Conservation (phyloP, 2,113 vertebrate species). For the Aleadryas rufinucha region DNA sequence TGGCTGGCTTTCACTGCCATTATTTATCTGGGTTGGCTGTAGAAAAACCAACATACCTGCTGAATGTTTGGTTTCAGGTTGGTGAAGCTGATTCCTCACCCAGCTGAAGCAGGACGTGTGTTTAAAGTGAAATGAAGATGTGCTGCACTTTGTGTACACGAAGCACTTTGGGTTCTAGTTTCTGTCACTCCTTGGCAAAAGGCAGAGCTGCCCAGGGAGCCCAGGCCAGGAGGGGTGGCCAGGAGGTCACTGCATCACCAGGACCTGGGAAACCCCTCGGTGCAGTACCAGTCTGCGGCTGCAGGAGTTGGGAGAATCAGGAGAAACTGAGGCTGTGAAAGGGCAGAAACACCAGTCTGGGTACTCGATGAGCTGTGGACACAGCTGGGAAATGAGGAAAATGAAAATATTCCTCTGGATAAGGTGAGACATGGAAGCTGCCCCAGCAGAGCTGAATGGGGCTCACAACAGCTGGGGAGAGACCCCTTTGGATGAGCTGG, state of each 20-base stretch:
- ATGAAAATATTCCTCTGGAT: not conserved
- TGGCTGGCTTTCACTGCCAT: no score
- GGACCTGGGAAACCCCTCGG: not conserved
- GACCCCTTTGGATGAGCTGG: not conserved
- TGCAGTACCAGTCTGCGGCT: not conserved
- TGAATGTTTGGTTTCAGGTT: not conserved
- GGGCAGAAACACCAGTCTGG: not conserved
- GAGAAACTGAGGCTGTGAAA: not conserved
- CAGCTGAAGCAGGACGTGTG: fast-evolving
- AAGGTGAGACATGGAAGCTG: not conserved
- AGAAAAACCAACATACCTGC: not conserved
- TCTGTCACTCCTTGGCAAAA: not conserved
- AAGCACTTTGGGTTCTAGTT: not conserved
- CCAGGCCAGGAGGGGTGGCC: not conserved
- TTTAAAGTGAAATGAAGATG: not conserved
- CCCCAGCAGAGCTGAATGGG: not conserved
- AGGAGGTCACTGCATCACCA: not conserved
- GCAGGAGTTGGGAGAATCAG: not conserved
- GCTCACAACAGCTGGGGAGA: not conserved
- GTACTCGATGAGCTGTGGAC: fast-evolving
- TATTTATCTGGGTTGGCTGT: not conserved
- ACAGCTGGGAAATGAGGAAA: not conserved
- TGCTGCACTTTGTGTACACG: not conserved
- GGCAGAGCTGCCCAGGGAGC: not conserved
- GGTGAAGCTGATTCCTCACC: not conserved